Evolutionary conservation across 2,888 invertebrate species (phyloP).

Genomic region (Clivina fossor): DNA sequence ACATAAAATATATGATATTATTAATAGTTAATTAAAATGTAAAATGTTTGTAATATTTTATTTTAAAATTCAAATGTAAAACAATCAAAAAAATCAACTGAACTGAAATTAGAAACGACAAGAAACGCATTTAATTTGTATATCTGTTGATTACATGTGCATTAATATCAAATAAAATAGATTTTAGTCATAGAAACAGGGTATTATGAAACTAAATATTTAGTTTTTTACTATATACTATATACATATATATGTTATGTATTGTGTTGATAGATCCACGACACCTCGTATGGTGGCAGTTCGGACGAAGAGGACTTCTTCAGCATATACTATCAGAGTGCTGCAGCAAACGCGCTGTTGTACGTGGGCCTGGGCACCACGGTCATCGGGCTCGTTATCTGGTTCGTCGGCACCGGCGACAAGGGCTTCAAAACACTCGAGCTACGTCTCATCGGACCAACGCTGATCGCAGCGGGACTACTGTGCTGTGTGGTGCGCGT

Average conservation of each 20-base stretch:
- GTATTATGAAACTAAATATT: too few species aligned
- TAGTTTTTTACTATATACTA: too few species aligned
- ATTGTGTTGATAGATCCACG: conserved; percentile 69
- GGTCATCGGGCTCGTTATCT: conserved; percentile 82
- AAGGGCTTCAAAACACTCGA: conserved; percentile 85
- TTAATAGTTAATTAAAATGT: too few species aligned
- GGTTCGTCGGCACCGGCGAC: conserved; percentile 88
- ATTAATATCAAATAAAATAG: too few species aligned
- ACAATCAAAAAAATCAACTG: too few species aligned
- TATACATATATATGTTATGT: conserved; percentile 3
- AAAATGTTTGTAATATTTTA: too few species aligned
- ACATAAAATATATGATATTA: too few species aligned
- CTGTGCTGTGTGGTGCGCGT: conserved; percentile 82
- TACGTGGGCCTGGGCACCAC: conserved; percentile 84
- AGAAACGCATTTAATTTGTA: too few species aligned
- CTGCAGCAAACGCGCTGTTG: conserved; percentile 79
- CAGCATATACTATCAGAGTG: conserved; percentile 70
- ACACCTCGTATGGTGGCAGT: conserved; percentile 79
- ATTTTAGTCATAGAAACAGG: too few species aligned
- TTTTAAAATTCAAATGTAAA: too few species aligned
- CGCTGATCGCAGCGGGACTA: conserved; percentile 68
- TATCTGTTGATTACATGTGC: too few species aligned
- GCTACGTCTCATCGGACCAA: conserved; percentile 82
- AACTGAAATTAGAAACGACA: too few species aligned
- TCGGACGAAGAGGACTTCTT: conserved; percentile 70